A percentile compares a stretch with the other conserved stretches of the same genome.
phyloP scores from a whole-genome alignment of 2,888 invertebrate species.

The Sycophila texana region DNA sequence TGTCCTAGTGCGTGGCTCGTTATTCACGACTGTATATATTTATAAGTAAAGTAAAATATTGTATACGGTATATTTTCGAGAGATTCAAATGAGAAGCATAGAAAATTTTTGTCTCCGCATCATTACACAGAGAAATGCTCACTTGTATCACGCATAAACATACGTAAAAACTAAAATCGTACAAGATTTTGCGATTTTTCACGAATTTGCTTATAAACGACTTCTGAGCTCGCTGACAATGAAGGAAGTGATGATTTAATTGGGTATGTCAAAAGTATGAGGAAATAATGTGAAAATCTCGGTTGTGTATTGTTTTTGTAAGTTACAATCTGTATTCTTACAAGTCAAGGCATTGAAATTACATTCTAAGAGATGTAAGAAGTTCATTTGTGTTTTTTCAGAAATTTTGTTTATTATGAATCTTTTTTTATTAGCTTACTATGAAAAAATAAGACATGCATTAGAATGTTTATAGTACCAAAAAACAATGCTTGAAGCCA shows the following conservation, averaged over 20 bases:
- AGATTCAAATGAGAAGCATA: conserved; percentile 68
- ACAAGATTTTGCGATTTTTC: conserved; percentile 45
- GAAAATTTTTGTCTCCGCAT: conserved; percentile 46
- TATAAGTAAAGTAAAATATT: conserved; percentile 74
- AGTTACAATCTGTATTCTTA: conserved; percentile 48
- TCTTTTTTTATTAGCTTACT: conserved; percentile 54
- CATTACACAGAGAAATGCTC: conserved; percentile 29
- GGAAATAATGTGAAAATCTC: conserved; percentile 39
- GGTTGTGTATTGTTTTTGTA: conserved; percentile 49
- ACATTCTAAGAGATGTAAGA: conserved; percentile 33
- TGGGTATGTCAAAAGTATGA: conserved; percentile 40
- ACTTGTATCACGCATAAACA: conserved; percentile 8
- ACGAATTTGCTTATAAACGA: conserved; percentile 47
- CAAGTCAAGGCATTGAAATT: conserved; percentile 42
- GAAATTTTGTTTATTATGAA: conserved; percentile 49
- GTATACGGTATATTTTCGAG: conserved; percentile 75
- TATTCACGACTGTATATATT: conserved; percentile 73
- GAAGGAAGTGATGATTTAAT: conserved; percentile 42
- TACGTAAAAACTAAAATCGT: conserved; percentile 45
- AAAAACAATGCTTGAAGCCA: conserved; percentile 56
- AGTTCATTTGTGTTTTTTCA: conserved; percentile 35
- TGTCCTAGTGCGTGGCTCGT: conserved; percentile 70
- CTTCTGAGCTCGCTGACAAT: conserved; percentile 35
- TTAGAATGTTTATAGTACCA: conserved; percentile 41
- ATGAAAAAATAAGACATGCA: conserved; percentile 43